A percentile compares a stretch with the other conserved stretches of the same genome.
phyloP scores from a whole-genome alignment of 2,888 invertebrate genomes.

The Yponomeuta cagnagella region DNA sequence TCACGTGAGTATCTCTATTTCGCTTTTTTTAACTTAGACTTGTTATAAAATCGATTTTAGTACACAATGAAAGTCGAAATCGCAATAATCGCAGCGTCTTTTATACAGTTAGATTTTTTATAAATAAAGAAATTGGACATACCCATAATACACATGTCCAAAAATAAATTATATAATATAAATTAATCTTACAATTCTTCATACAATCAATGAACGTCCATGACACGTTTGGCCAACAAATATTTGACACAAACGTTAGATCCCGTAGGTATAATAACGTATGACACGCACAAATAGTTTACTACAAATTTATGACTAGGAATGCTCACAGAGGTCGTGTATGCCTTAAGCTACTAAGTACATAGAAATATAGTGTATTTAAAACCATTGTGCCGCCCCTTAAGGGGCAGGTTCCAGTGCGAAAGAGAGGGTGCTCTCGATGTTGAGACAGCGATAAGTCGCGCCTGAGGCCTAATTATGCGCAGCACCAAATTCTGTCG shows the following conservation, averaged over 20 bases:
- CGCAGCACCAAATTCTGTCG: no score
- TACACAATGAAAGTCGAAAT: no score
- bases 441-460: not conserved
- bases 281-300: conserved; percentile 11
- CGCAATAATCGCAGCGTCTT: not conserved
- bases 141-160: not conserved
- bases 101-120: not conserved
- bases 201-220: no score
- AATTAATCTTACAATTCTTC: not conserved
- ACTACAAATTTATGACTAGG: conserved; percentile 50
- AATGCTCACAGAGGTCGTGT: conserved; percentile 50
- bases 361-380: conserved; percentile 40
- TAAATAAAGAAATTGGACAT: not conserved
- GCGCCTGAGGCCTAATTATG: not conserved
- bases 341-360: conserved; percentile 49
- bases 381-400: conserved; percentile 50
- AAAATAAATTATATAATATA: not conserved
- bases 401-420: conserved; percentile 13
- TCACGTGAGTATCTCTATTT: not conserved
- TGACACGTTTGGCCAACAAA: conserved; percentile 14
- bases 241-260: conserved; percentile 35
- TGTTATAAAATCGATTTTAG: no score
- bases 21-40: not conserved
- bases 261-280: conserved; percentile 18
- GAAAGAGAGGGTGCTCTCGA: not conserved